Percentiles rank a stretch among this genome's conserved stretches.
phyloP scores from a whole-genome alignment of 2,797 vertebrate species.

The Notoglanidium macrostoma region DNA sequence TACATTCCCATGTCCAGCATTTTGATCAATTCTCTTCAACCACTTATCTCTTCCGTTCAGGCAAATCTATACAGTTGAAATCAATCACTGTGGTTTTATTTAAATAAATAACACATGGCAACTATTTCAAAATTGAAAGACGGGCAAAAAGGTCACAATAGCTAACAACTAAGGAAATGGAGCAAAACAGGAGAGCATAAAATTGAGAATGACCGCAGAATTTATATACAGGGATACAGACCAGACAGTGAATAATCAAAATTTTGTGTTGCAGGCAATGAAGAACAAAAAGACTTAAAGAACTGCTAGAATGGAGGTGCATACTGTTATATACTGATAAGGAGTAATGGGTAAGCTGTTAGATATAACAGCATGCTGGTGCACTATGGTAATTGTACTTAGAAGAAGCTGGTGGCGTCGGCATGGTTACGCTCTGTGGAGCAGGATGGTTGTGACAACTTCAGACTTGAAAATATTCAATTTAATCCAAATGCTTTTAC shows the following conservation, averaged over 20 bases:
- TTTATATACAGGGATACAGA: background rate
- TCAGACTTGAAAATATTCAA: background rate
- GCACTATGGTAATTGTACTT: background rate
- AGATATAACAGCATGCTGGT: background rate
- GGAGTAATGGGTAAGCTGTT: background rate
- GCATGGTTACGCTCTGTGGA: background rate
- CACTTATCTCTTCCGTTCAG: background rate
- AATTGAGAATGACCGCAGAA: background rate
- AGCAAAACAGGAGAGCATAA: background rate
- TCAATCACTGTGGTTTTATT: background rate
- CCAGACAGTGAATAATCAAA: background rate
- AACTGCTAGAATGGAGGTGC: background rate
- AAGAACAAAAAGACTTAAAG: background rate
- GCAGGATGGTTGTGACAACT: background rate
- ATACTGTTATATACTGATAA: background rate
- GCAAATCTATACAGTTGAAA: background rate
- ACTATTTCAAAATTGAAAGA: background rate
- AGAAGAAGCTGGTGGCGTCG: background rate
- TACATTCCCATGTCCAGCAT: too few relatives aligned
- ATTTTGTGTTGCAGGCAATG: background rate
- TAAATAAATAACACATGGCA: background rate
- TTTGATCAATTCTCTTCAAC: too few relatives aligned
- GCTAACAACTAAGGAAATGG: background rate
- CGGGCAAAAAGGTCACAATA: background rate
- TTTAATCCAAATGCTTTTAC: background rate